Evolutionary conservation across 2,888 invertebrate genomes (phyloP).

Genomic region (Bombylius discolor): DNA sequence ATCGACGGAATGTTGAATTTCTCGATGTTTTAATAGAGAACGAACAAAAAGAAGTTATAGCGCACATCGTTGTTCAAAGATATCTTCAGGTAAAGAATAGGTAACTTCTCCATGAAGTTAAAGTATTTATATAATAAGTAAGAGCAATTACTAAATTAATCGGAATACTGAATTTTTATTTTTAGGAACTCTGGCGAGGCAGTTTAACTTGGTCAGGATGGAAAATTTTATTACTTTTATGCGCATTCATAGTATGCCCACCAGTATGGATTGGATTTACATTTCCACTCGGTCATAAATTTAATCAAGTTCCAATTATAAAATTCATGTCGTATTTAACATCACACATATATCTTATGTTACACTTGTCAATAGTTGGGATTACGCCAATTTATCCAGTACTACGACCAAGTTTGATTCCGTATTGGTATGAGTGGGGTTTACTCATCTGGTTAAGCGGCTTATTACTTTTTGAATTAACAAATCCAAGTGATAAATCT

Average conservation of each 20-base stretch:
- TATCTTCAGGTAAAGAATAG: constrained; percentile 66
- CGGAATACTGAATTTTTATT: constrained; percentile 13
- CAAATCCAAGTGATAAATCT: constrained; percentile 94
- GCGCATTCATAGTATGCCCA: constrained; percentile 85
- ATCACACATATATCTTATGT: constrained; percentile 94
- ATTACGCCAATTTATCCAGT: constrained; percentile 79
- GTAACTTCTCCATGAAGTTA: background rate
- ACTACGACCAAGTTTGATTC: constrained; percentile 63
- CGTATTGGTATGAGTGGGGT: constrained; percentile 94
- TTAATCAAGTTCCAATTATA: constrained; percentile 96
- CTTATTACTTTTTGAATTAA: constrained; percentile 86
- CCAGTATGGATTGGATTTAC: constrained; percentile 95
- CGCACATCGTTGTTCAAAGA: constrained; percentile 93
- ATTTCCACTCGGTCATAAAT: constrained; percentile 86
- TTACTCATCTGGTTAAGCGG: constrained; percentile 91
- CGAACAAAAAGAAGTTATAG: constrained; percentile 95
- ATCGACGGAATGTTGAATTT: constrained; percentile 86
- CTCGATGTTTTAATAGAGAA: constrained; percentile 95
- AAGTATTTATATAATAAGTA: no score
- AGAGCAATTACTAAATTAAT: no score
- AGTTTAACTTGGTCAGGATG: constrained; percentile 92
- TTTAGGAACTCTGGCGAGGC: constrained; percentile 94
- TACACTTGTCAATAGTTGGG: constrained; percentile 78
- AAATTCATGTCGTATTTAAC: constrained; percentile 99
- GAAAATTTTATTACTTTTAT: constrained; percentile 85